A percentile compares a stretch with the other conserved stretches of the same genome.
Evolutionary conservation across 2,113 vertebrate species (phyloP).

Genomic region (Nettapus auritus): DNA sequence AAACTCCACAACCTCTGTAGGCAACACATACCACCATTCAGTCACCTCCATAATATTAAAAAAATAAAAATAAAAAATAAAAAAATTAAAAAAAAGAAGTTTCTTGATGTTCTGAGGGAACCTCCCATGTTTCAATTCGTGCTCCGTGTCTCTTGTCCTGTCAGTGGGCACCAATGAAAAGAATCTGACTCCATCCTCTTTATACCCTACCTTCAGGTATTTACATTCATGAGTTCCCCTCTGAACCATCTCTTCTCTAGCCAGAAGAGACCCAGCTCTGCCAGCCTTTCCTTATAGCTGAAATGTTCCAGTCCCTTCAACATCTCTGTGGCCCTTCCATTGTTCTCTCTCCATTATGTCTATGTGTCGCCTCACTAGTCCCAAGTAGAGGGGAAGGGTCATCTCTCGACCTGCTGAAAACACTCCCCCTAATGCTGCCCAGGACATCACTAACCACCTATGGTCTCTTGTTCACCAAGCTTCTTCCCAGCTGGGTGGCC

Average conservation of each 20-base stretch:
- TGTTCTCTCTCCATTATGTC: not conserved
- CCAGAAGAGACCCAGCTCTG: not conserved
- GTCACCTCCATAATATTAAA: not conserved
- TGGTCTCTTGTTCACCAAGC: not conserved
- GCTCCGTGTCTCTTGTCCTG: not conserved
- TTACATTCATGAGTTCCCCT: not conserved
- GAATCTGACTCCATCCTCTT: not conserved
- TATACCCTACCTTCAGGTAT: not conserved
- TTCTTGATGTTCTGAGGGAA: not conserved
- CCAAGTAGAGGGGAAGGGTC: not conserved
- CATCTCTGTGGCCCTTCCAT: not conserved
- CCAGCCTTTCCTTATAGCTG: not conserved
- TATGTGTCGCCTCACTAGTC: not conserved
- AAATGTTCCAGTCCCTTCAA: not conserved
- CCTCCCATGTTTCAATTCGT: not conserved
- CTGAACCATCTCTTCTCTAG: not conserved
- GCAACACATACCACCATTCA: no score
- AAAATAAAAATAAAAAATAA: no score
- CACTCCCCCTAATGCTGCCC: not conserved
- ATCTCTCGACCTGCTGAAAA: not conserved
- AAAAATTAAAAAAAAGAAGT: not conserved
- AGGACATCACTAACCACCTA: not conserved
- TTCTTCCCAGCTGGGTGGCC: not conserved
- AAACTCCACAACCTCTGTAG: not conserved
- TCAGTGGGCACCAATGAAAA: not conserved